phyloP scores from a whole-genome alignment of 2,797 vertebrate species.

The Aphelocoma californica region DNA sequence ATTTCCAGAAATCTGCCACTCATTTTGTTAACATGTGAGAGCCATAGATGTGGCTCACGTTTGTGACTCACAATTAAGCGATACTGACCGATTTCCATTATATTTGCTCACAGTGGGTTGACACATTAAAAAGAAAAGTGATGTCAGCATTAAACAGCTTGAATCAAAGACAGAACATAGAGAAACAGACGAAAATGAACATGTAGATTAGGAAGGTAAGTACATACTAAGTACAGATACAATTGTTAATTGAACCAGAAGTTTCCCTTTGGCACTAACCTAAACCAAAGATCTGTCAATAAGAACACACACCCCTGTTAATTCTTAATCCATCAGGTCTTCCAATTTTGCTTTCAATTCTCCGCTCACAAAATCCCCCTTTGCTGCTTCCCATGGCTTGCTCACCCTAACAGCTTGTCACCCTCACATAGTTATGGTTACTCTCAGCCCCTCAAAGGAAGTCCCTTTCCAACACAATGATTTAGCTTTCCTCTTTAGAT shows the following conservation, averaged over 20 bases:
- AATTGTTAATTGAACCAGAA: neutral
- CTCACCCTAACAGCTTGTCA: neutral
- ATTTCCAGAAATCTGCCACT: neutral
- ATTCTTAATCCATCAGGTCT: neutral
- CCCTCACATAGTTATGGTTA: neutral
- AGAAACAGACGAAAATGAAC: neutral
- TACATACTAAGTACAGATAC: neutral
- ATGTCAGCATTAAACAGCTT: neutral
- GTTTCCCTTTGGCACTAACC: neutral
- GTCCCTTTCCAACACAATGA: neutral
- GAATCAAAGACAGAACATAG: neutral
- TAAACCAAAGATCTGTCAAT: neutral
- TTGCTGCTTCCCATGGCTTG: neutral
- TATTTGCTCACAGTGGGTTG: neutral
- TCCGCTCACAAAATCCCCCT: neutral
- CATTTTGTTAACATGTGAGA: neutral
- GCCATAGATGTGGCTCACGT: neutral
- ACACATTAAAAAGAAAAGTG: neutral
- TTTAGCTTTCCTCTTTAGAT: neutral
- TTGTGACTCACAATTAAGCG: neutral
- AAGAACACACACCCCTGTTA: fast-evolving
- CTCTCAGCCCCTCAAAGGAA: fast-evolving
- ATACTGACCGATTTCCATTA: neutral
- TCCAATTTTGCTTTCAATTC: neutral
- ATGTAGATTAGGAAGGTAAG: neutral